Conservation (phyloP, 1,140 invertebrate genomes). For the Notospermus geniculatus region DNA sequence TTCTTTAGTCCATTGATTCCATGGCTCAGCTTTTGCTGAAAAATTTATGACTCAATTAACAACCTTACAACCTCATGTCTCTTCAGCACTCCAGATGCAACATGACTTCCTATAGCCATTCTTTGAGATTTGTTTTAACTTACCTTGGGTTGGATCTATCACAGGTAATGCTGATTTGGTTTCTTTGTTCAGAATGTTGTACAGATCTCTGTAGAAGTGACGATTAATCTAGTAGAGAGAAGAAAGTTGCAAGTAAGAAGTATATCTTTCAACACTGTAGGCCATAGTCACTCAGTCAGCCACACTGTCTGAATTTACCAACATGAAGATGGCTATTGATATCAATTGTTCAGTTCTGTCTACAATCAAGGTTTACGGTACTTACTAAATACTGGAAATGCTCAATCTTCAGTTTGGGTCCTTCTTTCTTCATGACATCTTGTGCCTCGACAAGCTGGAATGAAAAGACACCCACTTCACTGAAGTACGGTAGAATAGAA, state of each 20-base stretch:
- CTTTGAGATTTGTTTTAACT: too few species aligned
- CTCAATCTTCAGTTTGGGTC: conserved; percentile 32
- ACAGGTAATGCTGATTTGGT: conserved; percentile 49
- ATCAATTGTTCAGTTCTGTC: too few species aligned
- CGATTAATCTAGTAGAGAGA: conserved; percentile 37
- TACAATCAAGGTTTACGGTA: too few species aligned
- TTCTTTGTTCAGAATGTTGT: conserved; percentile 37
- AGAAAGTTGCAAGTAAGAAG: neutral
- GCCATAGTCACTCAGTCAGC: too few species aligned
- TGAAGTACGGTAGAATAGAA: too few species aligned
- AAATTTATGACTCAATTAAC: too few species aligned
- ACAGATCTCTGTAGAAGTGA: conserved; percentile 41
- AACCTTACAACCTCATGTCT: too few species aligned
- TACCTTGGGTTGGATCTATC: conserved; percentile 52
- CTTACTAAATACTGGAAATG: conserved; percentile 51
- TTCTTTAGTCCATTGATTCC: conserved; percentile 50
- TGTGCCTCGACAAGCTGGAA: conserved; percentile 40
- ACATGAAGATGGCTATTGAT: too few species aligned
- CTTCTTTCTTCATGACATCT: conserved; percentile 35
- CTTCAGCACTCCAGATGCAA: too few species aligned
- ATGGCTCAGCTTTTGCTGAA: conserved; percentile 12
- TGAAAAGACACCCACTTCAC: neutral
- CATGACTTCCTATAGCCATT: too few species aligned
- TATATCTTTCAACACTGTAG: too few species aligned
- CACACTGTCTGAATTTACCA: too few species aligned